Evolutionary conservation across 2,888 invertebrate species (phyloP), one percentile per base, ranked within the genome.

Genomic region (Microplitis manilae): DNA sequence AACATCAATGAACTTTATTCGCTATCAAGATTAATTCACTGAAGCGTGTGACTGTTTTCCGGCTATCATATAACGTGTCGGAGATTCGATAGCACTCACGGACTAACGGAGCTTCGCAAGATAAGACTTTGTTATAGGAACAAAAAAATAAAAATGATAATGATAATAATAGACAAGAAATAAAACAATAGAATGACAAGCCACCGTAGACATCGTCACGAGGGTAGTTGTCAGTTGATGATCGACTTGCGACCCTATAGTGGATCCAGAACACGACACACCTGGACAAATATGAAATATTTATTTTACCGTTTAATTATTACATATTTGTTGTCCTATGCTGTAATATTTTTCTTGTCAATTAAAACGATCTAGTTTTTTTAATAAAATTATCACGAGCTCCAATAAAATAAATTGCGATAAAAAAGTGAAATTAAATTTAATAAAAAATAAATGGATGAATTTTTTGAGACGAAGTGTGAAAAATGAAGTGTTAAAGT

Each of bases 61-160:
- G 15, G 62, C 15, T 50, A 64, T 60, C 75, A 61, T 64, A 83
- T 83, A 81, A 82, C 81, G 81, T 80, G 83, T 80, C 76, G 80
- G 76, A 79, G 73, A 84, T 82, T 83, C 76, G 86, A 85, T 85
- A 84, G 75, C 77, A 68, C 80, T 84, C 83, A 83, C 86, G 85
- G 85, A 85, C 81, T 79, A 72, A 30, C 30, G 17, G 79, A 75
- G 68, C 67, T 77, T 78, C 76, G 75, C 8, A 8, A 76, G 85
- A 85, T 85, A 86, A 85, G 79, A 75, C 76, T 73, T 77, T 59
- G 50, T 60, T 41, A 67, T 30, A 62, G 17, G 6, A 15, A 17
- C 17, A 20, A 7, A 62, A n/a, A 15, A 5, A 62, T 50, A 50
- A 13, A 50, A 50, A 50, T 50, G 1, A 13, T 50, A 13, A 13